Conservation (phyloP, 1,140 invertebrate species). For the Drosophila bifasciata region DNA sequence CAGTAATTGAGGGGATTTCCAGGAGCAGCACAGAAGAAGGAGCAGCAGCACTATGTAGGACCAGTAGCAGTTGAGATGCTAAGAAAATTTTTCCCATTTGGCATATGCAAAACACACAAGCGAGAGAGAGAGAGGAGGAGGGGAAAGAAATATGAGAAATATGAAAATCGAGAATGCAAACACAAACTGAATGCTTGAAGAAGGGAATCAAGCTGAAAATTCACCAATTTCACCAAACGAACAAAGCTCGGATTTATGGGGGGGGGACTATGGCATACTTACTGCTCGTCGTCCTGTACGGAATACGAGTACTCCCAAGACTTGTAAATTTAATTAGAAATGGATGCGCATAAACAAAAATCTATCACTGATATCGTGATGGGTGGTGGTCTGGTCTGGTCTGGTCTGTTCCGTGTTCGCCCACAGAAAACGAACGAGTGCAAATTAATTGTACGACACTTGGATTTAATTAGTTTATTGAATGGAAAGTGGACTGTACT, state of each 20-base stretch:
- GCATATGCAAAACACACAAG: slow-evolving; percentile 37
- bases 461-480: slow-evolving; percentile 75
- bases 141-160: slow-evolving; percentile 45
- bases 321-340: slow-evolving; percentile 34
- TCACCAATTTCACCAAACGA: slow-evolving; percentile 34
- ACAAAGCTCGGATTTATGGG: slow-evolving; percentile 9
- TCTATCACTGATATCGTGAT: slow-evolving; percentile 16
- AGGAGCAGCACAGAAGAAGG: neutral
- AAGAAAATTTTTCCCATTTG: slow-evolving; percentile 41
- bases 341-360: slow-evolving; percentile 41
- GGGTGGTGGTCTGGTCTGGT: no score
- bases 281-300: no score
- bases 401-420: neutral
- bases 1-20: slow-evolving; percentile 39
- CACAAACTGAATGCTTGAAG: slow-evolving; percentile 47
- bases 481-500: slow-evolving; percentile 23
- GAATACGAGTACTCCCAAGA: neutral
- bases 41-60: no score
- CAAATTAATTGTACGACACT: slow-evolving; percentile 50
- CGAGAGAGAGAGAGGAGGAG: neutral
- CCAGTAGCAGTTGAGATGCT: neutral
- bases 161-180: slow-evolving; percentile 53
- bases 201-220: slow-evolving; percentile 49
- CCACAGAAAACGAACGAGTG: slow-evolving; percentile 3
- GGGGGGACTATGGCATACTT: no score